A percentile compares a stretch with the other conserved stretches of the same genome.
Evolutionary conservation across 2,888 invertebrate genomes (phyloP).

Genomic region (Flexamia atlantica): DNA sequence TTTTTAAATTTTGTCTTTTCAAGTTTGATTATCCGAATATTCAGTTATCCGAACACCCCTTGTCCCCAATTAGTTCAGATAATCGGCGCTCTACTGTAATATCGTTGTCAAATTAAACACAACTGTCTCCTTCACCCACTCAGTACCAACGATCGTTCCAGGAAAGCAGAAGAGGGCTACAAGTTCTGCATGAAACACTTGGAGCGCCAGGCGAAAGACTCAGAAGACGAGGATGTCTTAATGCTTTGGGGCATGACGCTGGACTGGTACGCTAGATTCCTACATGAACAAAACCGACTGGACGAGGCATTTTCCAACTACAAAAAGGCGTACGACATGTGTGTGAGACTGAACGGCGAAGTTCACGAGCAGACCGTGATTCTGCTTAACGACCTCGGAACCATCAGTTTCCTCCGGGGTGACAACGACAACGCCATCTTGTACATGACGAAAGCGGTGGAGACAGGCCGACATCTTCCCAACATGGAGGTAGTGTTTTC

Average conservation of each 20-base stretch:
- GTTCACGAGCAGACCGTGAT: slow-evolving; percentile 86
- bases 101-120: no score
- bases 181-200: slow-evolving; percentile 89
- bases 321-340: slow-evolving; percentile 80
- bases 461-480: slow-evolving; percentile 80
- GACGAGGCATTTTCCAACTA: slow-evolving; percentile 73
- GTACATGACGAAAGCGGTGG: slow-evolving; percentile 84
- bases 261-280: slow-evolving; percentile 83
- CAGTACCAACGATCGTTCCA: slow-evolving; percentile 68
- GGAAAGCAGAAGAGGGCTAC: slow-evolving; percentile 90
- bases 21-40: no score
- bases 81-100: no score
- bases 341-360: slow-evolving; percentile 81
- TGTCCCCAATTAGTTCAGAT: no score
- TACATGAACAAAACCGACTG: slow-evolving; percentile 66
- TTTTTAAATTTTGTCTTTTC: no score
- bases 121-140: no score
- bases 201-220: slow-evolving; percentile 77
- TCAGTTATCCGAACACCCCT: no score
- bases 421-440: slow-evolving; percentile 83
- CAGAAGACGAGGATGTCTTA: slow-evolving; percentile 80
- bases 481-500: no score
- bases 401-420: slow-evolving; percentile 74
- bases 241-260: slow-evolving; percentile 87
- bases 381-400: slow-evolving; percentile 88